Percentiles rank a stretch among this genome's conserved stretches.
These are phyloP conservation scores for Ctenicera cuprea DNA, from an alignment of 2,888 invertebrate species.

Conservation along the genomic window DNA sequence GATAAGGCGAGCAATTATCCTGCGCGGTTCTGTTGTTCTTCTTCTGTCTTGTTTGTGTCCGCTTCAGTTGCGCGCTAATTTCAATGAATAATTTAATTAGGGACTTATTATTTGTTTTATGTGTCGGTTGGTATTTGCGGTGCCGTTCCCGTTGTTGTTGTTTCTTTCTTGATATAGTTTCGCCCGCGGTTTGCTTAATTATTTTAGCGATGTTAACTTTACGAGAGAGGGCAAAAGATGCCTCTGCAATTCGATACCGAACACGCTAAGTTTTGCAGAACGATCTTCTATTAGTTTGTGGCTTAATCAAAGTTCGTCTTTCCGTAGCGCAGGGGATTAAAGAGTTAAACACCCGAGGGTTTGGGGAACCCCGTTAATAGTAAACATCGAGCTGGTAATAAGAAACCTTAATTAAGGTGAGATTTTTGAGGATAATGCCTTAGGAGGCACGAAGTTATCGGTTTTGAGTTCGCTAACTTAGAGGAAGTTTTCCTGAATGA, in stretches of 20 bases:
- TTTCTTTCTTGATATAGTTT: constrained; percentile 12
- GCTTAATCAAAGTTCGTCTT: constrained; percentile 50
- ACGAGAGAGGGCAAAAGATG: constrained; percentile 14
- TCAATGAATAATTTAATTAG: constrained; percentile 61
- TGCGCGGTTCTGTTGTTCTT: constrained; percentile 53
- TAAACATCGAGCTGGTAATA: constrained; percentile 27
- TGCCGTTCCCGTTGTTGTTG: constrained; percentile 33
- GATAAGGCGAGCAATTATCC: constrained; percentile 57
- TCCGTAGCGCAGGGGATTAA: constrained; percentile 17
- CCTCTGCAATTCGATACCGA: constrained; percentile 36
- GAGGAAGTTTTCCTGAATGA: not conserved
- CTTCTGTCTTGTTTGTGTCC: constrained; percentile 52
- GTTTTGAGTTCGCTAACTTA: not conserved
- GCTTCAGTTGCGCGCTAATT: constrained; percentile 56
- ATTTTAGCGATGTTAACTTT: constrained; percentile 14
- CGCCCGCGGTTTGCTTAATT: constrained; percentile 22
- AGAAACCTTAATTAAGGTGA: constrained; percentile 39
- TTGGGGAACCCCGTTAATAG: constrained; percentile 28
- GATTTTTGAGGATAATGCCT: constrained; percentile 26
- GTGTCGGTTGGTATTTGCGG: constrained; percentile 52
- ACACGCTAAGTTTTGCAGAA: constrained; percentile 37
- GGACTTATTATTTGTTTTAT: constrained; percentile 60
- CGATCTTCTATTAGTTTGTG: constrained; percentile 45
- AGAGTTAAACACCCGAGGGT: constrained; percentile 40
- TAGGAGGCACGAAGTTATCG: constrained; percentile 5